Conservation (phyloP, 2,888 invertebrate species). For the Dasypolia templi region DNA sequence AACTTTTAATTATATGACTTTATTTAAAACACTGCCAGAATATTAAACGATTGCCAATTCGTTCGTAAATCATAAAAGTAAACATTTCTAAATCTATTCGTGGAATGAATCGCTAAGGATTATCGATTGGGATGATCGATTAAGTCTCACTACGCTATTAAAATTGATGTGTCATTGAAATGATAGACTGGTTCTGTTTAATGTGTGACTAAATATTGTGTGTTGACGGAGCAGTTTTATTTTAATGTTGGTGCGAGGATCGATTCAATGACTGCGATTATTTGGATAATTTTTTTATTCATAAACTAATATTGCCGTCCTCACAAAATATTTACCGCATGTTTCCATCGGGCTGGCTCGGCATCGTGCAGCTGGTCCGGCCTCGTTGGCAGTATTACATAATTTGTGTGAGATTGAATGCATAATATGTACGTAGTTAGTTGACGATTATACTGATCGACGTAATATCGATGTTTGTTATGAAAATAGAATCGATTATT, state of each 20-base stretch:
- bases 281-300: conserved; percentile 37
- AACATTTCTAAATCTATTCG: conserved; percentile 26
- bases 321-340: conserved; percentile 70
- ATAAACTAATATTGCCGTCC: conserved; percentile 62
- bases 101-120: conserved; percentile 45
- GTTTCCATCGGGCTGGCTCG: conserved; percentile 70
- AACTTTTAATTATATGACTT: no score
- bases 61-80: conserved; percentile 40
- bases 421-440: conserved; percentile 75
- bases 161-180: conserved; percentile 60
- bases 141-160: conserved; percentile 66
- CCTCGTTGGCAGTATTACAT: conserved; percentile 87
- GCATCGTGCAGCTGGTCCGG: conserved; percentile 62
- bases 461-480: conserved; percentile 65
- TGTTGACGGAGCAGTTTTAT: conserved; percentile 63
- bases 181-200: conserved; percentile 70
- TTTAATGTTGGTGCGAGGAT: conserved; percentile 41
- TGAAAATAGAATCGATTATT: conserved; percentile 50
- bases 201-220: conserved; percentile 69
- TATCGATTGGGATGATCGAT: conserved; percentile 57
- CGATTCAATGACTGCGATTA: conserved; percentile 42
- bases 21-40: conserved; percentile 64
- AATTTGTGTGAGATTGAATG: conserved; percentile 81
- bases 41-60: conserved; percentile 58
- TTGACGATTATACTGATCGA: conserved; percentile 57